phyloP scores from a whole-genome alignment of 2,888 invertebrate species.

The Brachypterus glaber region DNA sequence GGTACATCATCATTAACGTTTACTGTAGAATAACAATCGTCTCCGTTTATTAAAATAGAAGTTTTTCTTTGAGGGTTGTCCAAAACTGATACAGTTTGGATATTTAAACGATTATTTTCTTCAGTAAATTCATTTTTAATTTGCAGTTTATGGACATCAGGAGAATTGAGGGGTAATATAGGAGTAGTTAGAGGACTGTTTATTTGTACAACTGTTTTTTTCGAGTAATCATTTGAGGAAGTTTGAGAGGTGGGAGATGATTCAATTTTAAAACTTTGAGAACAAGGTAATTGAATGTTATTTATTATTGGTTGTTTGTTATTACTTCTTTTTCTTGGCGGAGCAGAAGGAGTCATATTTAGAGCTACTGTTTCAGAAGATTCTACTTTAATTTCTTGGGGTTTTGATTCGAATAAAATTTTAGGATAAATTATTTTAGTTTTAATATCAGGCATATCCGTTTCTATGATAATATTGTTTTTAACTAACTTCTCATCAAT shows the following conservation, averaged over 20 bases:
- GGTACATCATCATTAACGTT: conserved; percentile 61
- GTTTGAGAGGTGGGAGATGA: conserved; percentile 8
- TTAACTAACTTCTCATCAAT: neutral
- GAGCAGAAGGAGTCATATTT: conserved; percentile 30
- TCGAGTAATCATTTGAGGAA: conserved; percentile 19
- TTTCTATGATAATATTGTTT: no score
- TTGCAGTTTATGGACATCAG: conserved; percentile 45
- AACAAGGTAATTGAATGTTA: conserved; percentile 17
- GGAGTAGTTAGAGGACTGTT: no score
- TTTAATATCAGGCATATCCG: no score
- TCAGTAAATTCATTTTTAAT: conserved; percentile 43
- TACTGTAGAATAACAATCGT: conserved; percentile 66
- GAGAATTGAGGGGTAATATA: no score
- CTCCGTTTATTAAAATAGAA: conserved; percentile 64
- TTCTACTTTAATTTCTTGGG: neutral
- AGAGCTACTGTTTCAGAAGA: conserved; percentile 3
- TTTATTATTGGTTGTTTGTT: conserved; percentile 31
- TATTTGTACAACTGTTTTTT: conserved; percentile 44
- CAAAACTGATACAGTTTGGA: conserved; percentile 29
- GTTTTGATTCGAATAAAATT: neutral
- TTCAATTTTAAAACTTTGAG: conserved; percentile 21
- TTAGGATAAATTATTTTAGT: no score
- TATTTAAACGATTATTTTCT: conserved; percentile 17
- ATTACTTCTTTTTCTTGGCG: conserved; percentile 38
- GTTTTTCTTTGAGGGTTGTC: conserved; percentile 45